phyloP scores from a whole-genome alignment of 2,113 vertebrate genomes.

The Melierax canorus region DNA sequence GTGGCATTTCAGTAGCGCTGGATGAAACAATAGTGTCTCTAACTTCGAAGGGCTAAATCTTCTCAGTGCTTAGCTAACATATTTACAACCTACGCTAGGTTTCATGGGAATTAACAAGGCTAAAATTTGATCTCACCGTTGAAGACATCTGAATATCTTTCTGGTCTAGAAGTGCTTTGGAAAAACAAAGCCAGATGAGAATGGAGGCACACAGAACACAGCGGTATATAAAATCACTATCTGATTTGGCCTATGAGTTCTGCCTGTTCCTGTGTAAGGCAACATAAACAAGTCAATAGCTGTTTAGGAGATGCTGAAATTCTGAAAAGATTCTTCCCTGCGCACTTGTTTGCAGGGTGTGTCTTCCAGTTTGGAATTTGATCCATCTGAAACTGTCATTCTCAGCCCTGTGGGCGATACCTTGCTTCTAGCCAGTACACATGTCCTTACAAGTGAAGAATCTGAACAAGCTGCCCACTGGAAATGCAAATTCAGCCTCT shows the following conservation, averaged over 20 bases:
- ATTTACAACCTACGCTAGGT: neutral
- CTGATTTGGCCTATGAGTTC: neutral
- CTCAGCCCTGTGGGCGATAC: neutral
- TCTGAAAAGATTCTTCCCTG: neutral
- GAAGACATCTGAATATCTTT: neutral
- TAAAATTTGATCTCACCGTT: neutral
- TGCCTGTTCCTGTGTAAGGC: neutral
- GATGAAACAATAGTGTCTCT: neutral
- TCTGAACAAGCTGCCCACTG: neutral
- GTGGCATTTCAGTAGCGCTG: neutral
- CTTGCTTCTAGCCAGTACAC: neutral
- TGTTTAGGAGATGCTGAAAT: neutral
- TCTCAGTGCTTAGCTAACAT: neutral
- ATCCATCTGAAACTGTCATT: neutral
- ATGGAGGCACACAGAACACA: neutral
- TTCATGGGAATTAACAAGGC: neutral
- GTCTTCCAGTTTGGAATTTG: constrained; percentile 35
- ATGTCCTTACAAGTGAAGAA: constrained; percentile 28
- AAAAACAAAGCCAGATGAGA: neutral
- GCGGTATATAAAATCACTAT: neutral
- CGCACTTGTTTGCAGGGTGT: neutral
- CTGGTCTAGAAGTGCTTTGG: neutral
- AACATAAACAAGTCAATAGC: neutral
- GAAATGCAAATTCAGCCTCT: neutral
- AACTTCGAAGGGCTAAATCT: neutral